Base-by-base conservation (phyloP, 2,113 vertebrate genomes). In the Oreochromis spilurus region DNA sequence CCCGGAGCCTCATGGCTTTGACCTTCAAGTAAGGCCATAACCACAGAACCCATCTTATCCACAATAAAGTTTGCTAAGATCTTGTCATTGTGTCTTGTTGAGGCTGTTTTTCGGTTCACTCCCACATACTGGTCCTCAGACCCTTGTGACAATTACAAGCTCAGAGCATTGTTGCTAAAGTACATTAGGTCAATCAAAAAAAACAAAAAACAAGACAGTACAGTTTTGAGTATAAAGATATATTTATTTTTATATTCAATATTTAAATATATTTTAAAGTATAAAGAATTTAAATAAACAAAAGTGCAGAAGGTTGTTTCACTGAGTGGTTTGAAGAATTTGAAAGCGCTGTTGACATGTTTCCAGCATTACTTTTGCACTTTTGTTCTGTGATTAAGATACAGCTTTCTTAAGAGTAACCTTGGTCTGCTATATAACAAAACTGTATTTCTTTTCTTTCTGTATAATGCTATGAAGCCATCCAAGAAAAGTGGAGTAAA, bases 401-500 rank as follows among this genome's bases (percentile, higher is more conserved):
- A 2, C 1, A 5, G 5, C 16, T 81, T 65, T 79, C n/a, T 57
- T 40, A 38, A 81, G 34, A 40, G 10, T 36, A 75, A 60, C 70
- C 38, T 81, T 53, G 5, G 8, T 60, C 10, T 79, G 2, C 34
- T 31, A 5, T 11, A n/a, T 7, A 72, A 48, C 16, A 21, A 78
- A 58, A 16, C 26, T 7, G 14, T 26, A 21, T 34, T 81, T 14
- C 6, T 78, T 58, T 81, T n/a, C 40, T 36, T 52, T 85, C 79
- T 84, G 6, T 52, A 10, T 81, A 24, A 83, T 17, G 26, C 48
- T 55, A 6, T 81, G 54, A 81, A 21, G 40, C 21, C 62, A 84
- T 67, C 14, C 12, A 67, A 38, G 54, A 89, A 36, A 26, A 43
- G 82, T 88, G 58, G 60, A 65, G 88, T 84, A 72, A 78, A 93